Evolutionary conservation across 2,113 vertebrate species (phyloP).

Genomic region (Columba livia): DNA sequence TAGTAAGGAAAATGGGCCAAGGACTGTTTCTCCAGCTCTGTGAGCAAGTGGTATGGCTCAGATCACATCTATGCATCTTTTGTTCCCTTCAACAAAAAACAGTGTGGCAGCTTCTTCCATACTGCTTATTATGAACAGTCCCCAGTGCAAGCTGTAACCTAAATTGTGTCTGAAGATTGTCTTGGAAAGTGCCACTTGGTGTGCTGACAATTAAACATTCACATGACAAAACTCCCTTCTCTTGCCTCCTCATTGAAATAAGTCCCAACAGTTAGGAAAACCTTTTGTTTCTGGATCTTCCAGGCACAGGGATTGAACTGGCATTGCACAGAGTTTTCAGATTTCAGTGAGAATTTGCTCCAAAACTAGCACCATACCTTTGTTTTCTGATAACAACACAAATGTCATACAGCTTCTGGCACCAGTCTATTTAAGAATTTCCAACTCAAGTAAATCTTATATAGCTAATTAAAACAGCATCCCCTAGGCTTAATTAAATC

Average conservation of each 20-base stretch:
- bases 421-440: neutral
- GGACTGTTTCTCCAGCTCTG: neutral
- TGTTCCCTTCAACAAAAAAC: neutral
- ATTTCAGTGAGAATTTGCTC: neutral
- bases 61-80: neutral
- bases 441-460: neutral
- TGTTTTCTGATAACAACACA: neutral
- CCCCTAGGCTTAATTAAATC: slow-evolving; percentile 31
- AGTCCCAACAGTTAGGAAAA: neutral
- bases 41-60: neutral
- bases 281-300: neutral
- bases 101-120: neutral
- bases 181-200: neutral
- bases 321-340: neutral
- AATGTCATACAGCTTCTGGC: neutral
- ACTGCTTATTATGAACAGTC: neutral
- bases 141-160: neutral
- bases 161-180: neutral
- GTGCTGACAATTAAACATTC: neutral
- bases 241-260: neutral
- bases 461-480: neutral
- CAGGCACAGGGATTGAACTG: neutral
- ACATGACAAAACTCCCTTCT: neutral
- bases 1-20: neutral
- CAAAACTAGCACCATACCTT: neutral